Percentiles rank a stretch among this genome's conserved stretches.
Evolutionary conservation across 2,797 vertebrate genomes (phyloP).

Genomic region (Peromyscus melanophrys): DNA sequence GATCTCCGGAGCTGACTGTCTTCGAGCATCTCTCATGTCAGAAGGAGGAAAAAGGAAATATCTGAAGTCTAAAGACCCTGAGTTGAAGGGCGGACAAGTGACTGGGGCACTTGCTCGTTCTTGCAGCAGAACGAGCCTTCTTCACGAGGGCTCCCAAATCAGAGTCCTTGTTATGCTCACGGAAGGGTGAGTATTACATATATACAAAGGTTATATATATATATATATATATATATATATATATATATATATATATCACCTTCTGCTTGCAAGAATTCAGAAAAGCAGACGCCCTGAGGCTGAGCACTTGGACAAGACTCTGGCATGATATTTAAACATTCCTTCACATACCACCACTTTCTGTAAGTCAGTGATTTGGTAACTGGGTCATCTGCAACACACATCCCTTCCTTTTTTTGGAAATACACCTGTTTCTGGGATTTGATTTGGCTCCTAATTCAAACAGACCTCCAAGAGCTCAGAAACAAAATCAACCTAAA

Average conservation of each 20-base stretch:
- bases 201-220: background rate
- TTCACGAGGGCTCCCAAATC: background rate
- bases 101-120: background rate
- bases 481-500: conserved; percentile 85
- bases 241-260: background rate
- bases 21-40: background rate
- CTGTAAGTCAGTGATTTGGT: conserved; percentile 77
- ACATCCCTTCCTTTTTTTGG: conserved; percentile 79
- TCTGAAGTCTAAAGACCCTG: conserved; percentile 27
- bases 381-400: conserved; percentile 82
- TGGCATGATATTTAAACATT: conserved; percentile 67
- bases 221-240: background rate
- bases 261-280: conserved; percentile 31
- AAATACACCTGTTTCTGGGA: conserved; percentile 84
- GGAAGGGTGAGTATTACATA: background rate
- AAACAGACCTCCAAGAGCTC: conserved; percentile 84
- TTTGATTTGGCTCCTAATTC: conserved; percentile 84
- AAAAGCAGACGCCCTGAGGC: conserved; percentile 55
- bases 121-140: background rate
- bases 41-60: background rate
- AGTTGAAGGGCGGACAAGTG: background rate
- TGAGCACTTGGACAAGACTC: conserved; percentile 51
- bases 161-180: background rate
- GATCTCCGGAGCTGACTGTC: background rate
- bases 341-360: conserved; percentile 58